Conservation (phyloP, 2,888 invertebrate species). For the Molorchus minor region DNA sequence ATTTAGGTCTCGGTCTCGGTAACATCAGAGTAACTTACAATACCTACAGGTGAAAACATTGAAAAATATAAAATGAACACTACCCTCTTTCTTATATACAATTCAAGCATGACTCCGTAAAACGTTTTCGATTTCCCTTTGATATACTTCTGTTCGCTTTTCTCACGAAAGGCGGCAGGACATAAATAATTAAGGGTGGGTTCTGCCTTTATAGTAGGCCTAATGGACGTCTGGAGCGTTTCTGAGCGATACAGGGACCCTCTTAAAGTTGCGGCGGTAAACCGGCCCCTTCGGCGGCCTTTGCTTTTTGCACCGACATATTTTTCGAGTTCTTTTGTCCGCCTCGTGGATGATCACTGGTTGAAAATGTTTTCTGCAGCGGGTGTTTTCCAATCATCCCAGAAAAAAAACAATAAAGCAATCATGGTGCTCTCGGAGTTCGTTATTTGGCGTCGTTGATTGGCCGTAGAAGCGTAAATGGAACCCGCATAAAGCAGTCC, state of each 20-base stretch:
- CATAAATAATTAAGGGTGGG: conserved; percentile 22
- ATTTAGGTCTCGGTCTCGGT: too few species aligned
- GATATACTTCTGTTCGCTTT: conserved; percentile 9
- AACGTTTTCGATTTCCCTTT: conserved; percentile 12
- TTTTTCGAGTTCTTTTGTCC: conserved; percentile 21
- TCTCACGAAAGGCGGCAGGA: conserved; percentile 18
- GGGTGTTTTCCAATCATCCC: too few species aligned
- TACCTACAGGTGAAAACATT: too few species aligned
- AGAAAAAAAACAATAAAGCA: too few species aligned
- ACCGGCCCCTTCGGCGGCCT: conserved; percentile 17
- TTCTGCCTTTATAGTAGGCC: conserved; percentile 14
- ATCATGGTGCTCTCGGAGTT: too few species aligned
- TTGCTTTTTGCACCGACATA: conserved; percentile 11
- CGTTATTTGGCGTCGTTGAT: too few species aligned
- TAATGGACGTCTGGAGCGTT: conserved; percentile 22
- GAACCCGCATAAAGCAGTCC: too few species aligned
- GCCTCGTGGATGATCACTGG: conserved; percentile 6
- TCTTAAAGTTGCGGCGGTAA: conserved; percentile 36
- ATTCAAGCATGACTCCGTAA: too few species aligned
- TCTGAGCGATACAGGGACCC: conserved; percentile 31
- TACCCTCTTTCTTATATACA: too few species aligned
- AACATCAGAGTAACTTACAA: too few species aligned
- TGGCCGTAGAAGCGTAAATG: too few species aligned
- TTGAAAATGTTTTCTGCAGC: conserved; percentile 10
- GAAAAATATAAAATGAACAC: too few species aligned